Evolutionary conservation across 2,888 invertebrate genomes (phyloP), one percentile per base, ranked within the genome.

Genomic region (Drepana falcataria): DNA sequence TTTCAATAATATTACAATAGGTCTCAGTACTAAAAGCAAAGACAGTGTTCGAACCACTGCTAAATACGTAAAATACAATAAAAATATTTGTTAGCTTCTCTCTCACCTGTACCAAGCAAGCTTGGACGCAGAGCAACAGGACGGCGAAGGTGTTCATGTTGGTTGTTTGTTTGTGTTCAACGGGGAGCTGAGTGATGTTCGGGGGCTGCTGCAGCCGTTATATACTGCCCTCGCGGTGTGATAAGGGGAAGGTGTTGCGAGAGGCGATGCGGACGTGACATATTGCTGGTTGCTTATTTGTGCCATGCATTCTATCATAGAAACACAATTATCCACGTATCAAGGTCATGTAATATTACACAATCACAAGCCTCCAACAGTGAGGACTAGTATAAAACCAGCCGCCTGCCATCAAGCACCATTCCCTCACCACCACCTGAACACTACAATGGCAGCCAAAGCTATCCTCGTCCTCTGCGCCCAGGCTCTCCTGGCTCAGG

Each of bases 401-500:
- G 44, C 9, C 1, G 9, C 9, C 9, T 44, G 6, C 9, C 44
- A 44, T 6, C 9, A 34, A 33, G 40, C 6, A 51, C 5, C 40
- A 44, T 9, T 9, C 44, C 9, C 33, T 7, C 40, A 6, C 9
- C 44, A 9, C 2, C 9, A 9, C 6, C 48, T 51, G 51, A 48
- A 48, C 9, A 53, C 3, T 21, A n/a, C n/a, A 48, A 48, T 55
- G 53, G 44, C 51, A 48, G 48, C 34, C 35, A 33, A 48, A 35
- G 53, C 48, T 41, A 53, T 53, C 4, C 33, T 57, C 7, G 34
- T 55, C 35, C 47, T 57, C 47, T 54, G 53, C 48, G 57, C 53
- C 34, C 55, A 53, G 44, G 59, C 55, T n/a, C 49, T 58, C 34
- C 48, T 58, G 33, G n/a, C 54, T 6, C 49, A 58, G 56, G 58